phyloP scores from a whole-genome alignment of 1,140 invertebrate species.

The Diachasmimorpha longicaudata region DNA sequence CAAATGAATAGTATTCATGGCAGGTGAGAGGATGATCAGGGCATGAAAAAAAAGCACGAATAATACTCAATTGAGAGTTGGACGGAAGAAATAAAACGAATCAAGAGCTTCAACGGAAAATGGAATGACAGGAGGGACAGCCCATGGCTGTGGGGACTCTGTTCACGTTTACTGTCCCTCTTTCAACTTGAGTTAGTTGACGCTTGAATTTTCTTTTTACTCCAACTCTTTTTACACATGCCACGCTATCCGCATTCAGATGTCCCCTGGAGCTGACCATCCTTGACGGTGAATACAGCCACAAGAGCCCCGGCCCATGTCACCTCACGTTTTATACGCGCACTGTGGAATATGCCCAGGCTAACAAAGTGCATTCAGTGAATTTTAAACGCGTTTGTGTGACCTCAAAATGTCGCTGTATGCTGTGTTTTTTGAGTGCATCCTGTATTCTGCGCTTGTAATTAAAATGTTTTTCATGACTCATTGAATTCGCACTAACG shows the following conservation, averaged over 20 bases:
- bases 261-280: constrained; percentile 12
- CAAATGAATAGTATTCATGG: not conserved
- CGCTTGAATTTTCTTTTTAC: constrained; percentile 10
- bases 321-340: constrained; percentile 1
- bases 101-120: not conserved
- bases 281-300: constrained; percentile 13
- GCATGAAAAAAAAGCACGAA: not conserved
- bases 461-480: not conserved
- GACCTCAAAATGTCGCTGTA: not conserved
- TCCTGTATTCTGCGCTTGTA: not conserved
- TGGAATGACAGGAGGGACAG: constrained; percentile 4
- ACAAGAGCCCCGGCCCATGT: constrained; percentile 1
- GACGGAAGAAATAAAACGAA: not conserved
- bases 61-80: not conserved
- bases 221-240: not conserved
- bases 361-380: constrained; percentile 11
- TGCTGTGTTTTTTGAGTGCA: not conserved
- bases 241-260: constrained; percentile 17
- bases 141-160: not conserved
- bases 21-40: not conserved
- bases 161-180: constrained; percentile 10
- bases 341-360: not conserved
- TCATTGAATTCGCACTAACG: not conserved
- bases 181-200: constrained; percentile 17
- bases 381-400: constrained; percentile 11